Conservation (phyloP, 2,888 invertebrate genomes). For the Rosalia funebris region DNA sequence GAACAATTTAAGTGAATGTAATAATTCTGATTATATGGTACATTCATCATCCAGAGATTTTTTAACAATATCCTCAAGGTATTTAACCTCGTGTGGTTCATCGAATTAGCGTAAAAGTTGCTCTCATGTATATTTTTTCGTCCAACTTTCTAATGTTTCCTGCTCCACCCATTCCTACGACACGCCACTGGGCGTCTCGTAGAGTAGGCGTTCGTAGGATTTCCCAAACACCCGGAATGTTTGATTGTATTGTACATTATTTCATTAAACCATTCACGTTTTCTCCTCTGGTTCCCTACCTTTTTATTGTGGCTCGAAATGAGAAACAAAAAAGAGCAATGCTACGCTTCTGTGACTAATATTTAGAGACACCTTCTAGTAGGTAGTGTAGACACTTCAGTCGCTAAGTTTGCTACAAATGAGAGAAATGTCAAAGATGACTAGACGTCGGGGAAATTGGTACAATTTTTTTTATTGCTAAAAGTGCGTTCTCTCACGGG, state of each 20-base stretch:
- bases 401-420: slow-evolving; percentile 14
- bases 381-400: slow-evolving; percentile 7
- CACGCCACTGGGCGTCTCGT: slow-evolving; percentile 12
- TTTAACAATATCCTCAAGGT: too few species aligned
- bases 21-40: too few species aligned
- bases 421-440: slow-evolving; percentile 15
- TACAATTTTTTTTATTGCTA: not conserved
- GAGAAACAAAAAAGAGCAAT: slow-evolving; percentile 18
- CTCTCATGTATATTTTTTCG: too few species aligned
- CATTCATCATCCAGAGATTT: too few species aligned
- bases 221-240: slow-evolving; percentile 25
- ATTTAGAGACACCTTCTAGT: slow-evolving; percentile 1
- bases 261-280: slow-evolving; percentile 23
- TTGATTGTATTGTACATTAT: slow-evolving; percentile 28
- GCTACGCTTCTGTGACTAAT: not conserved
- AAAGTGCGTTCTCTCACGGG: not conserved
- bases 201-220: slow-evolving; percentile 20
- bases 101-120: too few species aligned
- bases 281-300: slow-evolving; percentile 15
- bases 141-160: not conserved
- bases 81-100: too few species aligned
- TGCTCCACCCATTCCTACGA: slow-evolving; percentile 3
- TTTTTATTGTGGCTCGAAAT: slow-evolving; percentile 9
- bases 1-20: too few species aligned
- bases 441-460: slow-evolving; percentile 9